phyloP scores from a whole-genome alignment of 2,113 vertebrate species.

The Stercorarius parasiticus region DNA sequence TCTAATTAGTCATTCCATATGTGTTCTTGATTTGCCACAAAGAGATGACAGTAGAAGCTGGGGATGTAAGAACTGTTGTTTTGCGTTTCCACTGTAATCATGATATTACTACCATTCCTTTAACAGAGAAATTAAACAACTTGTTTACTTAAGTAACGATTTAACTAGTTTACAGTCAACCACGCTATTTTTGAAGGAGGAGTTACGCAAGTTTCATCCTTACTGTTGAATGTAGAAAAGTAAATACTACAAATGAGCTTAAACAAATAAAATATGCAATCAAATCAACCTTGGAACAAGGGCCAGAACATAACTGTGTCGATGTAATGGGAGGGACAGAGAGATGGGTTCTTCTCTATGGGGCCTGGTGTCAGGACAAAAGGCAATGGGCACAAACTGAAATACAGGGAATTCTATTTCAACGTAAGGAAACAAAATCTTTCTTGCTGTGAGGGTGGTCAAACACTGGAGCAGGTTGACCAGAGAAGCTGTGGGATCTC shows the following conservation, averaged over 20 bases:
- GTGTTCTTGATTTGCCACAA: background rate
- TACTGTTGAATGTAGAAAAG: background rate
- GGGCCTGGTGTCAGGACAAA: background rate
- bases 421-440: background rate
- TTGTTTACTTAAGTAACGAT: slow-evolving; percentile 20
- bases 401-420: background rate
- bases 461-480: background rate
- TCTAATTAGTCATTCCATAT: background rate
- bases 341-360: background rate
- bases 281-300: background rate
- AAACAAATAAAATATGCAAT: background rate
- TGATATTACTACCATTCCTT: background rate
- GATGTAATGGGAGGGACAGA: background rate
- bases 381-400: background rate
- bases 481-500: background rate
- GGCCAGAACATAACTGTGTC: background rate
- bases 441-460: background rate
- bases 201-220: background rate
- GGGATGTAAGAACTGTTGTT: background rate
- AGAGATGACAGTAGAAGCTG: background rate
- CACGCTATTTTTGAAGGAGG: background rate
- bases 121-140: background rate
- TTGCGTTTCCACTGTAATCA: background rate
- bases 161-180: slow-evolving; percentile 2
- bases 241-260: background rate